Evolutionary conservation across 2,888 invertebrate species (phyloP).

Genomic region (Morpho achilles): DNA sequence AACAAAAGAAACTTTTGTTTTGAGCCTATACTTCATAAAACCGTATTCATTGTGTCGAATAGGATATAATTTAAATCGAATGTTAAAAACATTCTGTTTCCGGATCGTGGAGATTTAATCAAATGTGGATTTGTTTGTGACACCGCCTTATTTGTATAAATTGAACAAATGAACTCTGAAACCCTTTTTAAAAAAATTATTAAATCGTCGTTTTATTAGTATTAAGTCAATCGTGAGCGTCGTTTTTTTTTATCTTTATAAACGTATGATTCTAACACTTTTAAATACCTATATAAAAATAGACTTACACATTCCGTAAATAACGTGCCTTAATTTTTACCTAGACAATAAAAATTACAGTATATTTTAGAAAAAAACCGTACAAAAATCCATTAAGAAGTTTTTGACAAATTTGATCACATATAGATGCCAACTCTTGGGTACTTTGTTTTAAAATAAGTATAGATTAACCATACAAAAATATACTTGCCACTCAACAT

Average conservation of each 20-base stretch:
- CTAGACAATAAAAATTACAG: background rate
- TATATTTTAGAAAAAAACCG: background rate
- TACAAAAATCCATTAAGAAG: too few species aligned
- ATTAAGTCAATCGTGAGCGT: too few species aligned
- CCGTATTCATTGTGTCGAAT: conserved; percentile 49
- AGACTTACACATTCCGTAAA: too few species aligned
- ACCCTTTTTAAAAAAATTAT: conserved; percentile 19
- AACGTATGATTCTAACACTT: background rate
- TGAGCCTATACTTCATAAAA: conserved; percentile 32
- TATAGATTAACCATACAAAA: background rate
- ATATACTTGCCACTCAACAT: too few species aligned
- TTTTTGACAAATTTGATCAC: too few species aligned
- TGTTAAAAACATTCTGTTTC: conserved; percentile 36
- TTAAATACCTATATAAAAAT: too few species aligned
- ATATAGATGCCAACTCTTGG: too few species aligned
- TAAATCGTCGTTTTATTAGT: too few species aligned
- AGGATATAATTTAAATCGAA: conserved; percentile 60
- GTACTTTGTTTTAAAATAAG: background rate
- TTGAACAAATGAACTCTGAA: conserved; percentile 46
- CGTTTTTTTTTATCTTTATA: conserved; percentile 8
- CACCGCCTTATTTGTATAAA: conserved; percentile 47
- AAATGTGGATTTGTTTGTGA: conserved; percentile 54
- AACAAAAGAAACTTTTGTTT: too few species aligned
- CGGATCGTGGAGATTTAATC: conserved; percentile 55
- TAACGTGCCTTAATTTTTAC: too few species aligned